Conservation (phyloP, 2,113 vertebrate species). For the Lucifuga dentata region DNA sequence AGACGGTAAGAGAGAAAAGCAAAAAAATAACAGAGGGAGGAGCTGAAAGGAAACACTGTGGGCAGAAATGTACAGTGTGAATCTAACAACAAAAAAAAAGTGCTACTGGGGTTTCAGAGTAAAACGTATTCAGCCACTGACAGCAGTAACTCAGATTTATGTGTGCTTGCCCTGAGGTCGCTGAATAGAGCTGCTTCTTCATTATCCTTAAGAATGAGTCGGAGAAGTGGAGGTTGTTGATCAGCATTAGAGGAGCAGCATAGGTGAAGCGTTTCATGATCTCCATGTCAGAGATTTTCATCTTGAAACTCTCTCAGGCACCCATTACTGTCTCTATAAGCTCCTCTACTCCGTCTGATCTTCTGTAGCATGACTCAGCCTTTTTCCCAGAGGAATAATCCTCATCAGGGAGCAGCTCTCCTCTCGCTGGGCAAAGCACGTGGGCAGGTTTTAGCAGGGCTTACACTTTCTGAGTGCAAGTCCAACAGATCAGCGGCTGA, state of each 20-base stretch:
- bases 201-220: background rate
- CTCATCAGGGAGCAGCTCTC: constrained; percentile 61
- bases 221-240: constrained; percentile 11
- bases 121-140: background rate
- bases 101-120: background rate
- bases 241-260: background rate
- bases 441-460: constrained; percentile 69
- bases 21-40: background rate
- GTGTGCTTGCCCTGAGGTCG: constrained; percentile 19
- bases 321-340: constrained; percentile 15
- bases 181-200: constrained; percentile 4
- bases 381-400: constrained; percentile 75
- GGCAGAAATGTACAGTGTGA: background rate
- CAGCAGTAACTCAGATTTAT: constrained; percentile 7
- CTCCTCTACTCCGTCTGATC: constrained; percentile 27
- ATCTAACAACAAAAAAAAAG: background rate
- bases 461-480: constrained; percentile 59
- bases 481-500: constrained; percentile 55
- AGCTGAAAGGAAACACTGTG: background rate
- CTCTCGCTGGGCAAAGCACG: constrained; percentile 58
- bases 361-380: constrained; percentile 76
- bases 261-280: constrained; percentile 25
- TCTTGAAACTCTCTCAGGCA: constrained; percentile 25
- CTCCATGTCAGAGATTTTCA: constrained; percentile 29
- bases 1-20: background rate